A percentile compares a stretch with the other conserved stretches of the same genome.
Evolutionary conservation across 37 sponge, comb jelly and placozoan genomes (phyloP).

Genomic region (Petrosia ficiformis): DNA sequence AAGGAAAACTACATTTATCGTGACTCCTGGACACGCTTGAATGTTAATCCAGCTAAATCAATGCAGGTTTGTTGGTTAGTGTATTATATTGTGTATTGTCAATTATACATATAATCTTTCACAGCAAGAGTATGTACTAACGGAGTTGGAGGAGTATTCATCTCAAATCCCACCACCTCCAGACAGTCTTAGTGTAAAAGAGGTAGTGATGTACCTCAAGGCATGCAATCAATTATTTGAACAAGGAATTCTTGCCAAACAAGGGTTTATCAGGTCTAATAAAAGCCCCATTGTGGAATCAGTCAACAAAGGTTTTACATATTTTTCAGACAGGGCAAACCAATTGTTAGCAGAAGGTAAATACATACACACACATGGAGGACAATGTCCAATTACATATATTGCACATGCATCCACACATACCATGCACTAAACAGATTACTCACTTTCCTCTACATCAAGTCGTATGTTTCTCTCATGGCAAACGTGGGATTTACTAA

Average conservation of each 20-base stretch:
- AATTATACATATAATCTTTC: background rate
- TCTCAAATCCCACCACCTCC: background rate
- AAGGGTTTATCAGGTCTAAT: background rate
- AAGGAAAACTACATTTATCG: background rate
- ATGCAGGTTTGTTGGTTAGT: constrained; percentile 6
- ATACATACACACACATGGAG: background rate
- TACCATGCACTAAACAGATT: too few relatives aligned
- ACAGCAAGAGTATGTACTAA: constrained; percentile 8
- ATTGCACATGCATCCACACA: too few relatives aligned
- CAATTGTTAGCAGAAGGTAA: background rate
- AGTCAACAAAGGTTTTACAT: background rate
- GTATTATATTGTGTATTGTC: background rate
- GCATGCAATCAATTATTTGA: constrained; percentile 8
- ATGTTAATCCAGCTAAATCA: constrained; percentile 9
- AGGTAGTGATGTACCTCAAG: constrained; percentile 1
- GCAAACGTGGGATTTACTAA: constrained; percentile 27
- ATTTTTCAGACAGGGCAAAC: background rate
- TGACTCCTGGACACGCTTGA: constrained; percentile 10
- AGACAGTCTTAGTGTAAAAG: background rate
- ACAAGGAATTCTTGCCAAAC: background rate
- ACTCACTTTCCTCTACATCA: background rate
- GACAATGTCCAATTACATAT: too few relatives aligned
- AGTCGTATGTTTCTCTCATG: background rate
- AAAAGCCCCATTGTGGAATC: background rate
- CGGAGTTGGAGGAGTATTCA: constrained; percentile 9